These are phyloP conservation scores for Cranoglanis bouderius DNA, from an alignment of 2,113 vertebrate species.

Conservation along the genomic window DNA sequence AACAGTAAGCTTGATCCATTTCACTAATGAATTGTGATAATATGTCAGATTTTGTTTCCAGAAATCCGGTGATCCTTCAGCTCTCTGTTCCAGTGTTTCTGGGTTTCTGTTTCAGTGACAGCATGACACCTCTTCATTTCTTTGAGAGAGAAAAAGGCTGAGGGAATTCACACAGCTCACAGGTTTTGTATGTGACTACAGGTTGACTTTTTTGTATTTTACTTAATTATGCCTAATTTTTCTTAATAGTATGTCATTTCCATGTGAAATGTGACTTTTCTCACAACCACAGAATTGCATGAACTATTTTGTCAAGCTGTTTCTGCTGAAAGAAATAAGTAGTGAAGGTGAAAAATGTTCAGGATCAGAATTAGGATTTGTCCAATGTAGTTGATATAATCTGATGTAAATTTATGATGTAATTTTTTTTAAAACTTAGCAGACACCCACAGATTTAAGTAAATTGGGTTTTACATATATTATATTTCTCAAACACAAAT, in stretches of 20 bases:
- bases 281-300: background rate
- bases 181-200: background rate
- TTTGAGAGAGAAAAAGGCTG: no score
- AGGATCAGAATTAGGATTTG: background rate
- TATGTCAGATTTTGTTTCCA: slow-evolving; percentile 16
- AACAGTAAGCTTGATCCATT: background rate
- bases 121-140: background rate
- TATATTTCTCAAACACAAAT: background rate
- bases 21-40: slow-evolving; percentile 13
- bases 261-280: background rate
- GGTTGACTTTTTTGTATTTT: background rate
- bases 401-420: background rate
- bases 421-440: background rate
- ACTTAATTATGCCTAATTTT: background rate
- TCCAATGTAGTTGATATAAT: background rate
- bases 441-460: background rate
- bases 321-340: slow-evolving; percentile 1
- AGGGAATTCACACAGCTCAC: background rate
- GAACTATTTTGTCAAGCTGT: background rate
- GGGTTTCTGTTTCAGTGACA: background rate
- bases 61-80: slow-evolving; percentile 2
- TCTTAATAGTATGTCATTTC: background rate
- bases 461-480: background rate
- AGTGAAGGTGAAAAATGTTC: background rate
- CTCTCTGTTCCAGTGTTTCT: slow-evolving; percentile 2